These are phyloP conservation scores for Brachirus orientalis DNA, from an alignment of 2,113 vertebrate genomes.

Conservation along the genomic window DNA sequence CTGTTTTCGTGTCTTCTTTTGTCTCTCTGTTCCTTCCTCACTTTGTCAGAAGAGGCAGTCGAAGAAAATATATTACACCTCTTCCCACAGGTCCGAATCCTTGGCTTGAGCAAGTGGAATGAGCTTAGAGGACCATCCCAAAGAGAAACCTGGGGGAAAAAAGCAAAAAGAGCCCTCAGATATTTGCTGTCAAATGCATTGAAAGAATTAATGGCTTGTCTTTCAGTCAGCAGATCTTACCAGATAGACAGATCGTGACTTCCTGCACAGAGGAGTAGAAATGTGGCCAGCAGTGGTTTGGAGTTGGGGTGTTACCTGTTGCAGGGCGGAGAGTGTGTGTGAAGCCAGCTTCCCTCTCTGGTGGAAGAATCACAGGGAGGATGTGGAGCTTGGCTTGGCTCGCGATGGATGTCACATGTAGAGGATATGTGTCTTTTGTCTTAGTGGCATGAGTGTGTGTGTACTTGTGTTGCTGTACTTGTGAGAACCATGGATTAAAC, in stretches of 20 bases:
- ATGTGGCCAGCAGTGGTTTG: background rate
- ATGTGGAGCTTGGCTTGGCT: constrained; percentile 52
- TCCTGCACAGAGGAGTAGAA: background rate
- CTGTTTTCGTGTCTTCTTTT: background rate
- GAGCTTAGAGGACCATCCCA: background rate
- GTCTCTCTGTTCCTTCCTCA: background rate
- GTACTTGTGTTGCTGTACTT: no score
- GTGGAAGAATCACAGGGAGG: constrained; percentile 58
- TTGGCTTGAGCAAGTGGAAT: background rate
- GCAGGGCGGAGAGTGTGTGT: constrained; percentile 43
- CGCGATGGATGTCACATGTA: constrained; percentile 64
- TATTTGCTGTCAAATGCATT: background rate
- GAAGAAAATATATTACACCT: background rate
- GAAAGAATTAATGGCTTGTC: background rate
- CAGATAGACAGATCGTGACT: background rate
- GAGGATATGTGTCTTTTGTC: constrained; percentile 71
- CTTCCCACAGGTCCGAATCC: constrained; percentile 16
- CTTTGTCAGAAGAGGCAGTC: background rate
- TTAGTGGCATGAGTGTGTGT: constrained; percentile 3
- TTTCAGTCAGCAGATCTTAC: background rate
- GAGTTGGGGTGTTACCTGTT: constrained; percentile 67
- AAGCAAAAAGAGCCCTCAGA: background rate
- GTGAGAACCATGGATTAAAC: no score
- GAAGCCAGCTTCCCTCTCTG: constrained; percentile 62
- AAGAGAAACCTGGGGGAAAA: constrained; percentile 10